phyloP scores from a whole-genome alignment of 2,888 invertebrate genomes.

The Epirrhoe tristata region DNA sequence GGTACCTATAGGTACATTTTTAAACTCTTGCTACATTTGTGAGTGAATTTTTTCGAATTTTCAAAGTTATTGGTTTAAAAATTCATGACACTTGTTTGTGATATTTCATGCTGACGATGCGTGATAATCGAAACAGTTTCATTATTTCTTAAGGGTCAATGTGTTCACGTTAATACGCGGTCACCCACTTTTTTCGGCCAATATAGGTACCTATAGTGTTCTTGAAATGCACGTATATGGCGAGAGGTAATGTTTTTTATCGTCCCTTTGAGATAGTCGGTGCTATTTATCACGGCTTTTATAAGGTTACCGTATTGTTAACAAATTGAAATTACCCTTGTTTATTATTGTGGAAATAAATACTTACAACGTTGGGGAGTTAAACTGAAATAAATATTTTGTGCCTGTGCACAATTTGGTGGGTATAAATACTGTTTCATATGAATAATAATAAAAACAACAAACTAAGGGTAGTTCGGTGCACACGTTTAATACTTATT shows the following conservation, averaged over 20 bases:
- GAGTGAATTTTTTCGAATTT: too few species aligned
- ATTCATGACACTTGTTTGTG: too few species aligned
- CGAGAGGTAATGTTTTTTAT: constrained; percentile 31
- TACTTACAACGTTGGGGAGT: neutral
- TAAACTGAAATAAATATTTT: neutral
- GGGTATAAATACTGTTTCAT: too few species aligned
- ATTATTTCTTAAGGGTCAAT: neutral
- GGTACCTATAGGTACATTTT: too few species aligned
- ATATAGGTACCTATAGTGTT: constrained; percentile 32
- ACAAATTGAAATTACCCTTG: constrained; percentile 30
- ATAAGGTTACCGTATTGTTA: constrained; percentile 21
- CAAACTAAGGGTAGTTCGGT: too few species aligned
- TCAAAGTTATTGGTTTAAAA: too few species aligned
- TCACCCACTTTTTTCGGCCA: constrained; percentile 32
- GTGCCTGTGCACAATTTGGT: too few species aligned
- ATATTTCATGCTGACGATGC: neutral
- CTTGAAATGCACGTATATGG: constrained; percentile 36
- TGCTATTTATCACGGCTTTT: constrained; percentile 15
- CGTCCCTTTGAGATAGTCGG: constrained; percentile 21
- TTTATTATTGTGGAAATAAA: constrained; percentile 19
- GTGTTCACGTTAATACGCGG: constrained; percentile 11
- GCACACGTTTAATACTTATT: too few species aligned
- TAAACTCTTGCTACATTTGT: too few species aligned
- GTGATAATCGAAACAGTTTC: neutral
- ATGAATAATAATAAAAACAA: too few species aligned